Percentiles rank a stretch among this genome's conserved stretches.
Evolutionary conservation across 1,140 invertebrate species (phyloP).

Genomic region (Drosophila biarmipes): DNA sequence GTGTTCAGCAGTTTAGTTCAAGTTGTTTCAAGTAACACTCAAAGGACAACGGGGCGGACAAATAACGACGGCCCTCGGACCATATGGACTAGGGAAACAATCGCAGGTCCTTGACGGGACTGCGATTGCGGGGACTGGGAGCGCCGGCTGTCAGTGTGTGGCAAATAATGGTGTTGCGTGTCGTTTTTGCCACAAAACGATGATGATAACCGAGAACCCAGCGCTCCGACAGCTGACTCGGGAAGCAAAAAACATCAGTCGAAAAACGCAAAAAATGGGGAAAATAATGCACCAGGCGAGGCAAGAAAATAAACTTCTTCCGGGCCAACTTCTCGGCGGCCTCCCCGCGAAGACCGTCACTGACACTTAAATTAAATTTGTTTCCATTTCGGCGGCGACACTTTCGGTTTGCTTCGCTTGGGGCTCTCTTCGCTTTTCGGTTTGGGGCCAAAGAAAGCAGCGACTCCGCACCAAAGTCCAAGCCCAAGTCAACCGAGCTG

Average conservation of each 20-base stretch:
- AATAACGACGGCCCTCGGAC: constrained; percentile 32
- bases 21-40: constrained; percentile 71
- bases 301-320: constrained; percentile 44
- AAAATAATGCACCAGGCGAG: constrained; percentile 33
- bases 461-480: constrained; percentile 12
- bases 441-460: constrained; percentile 50
- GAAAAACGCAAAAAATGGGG: constrained; percentile 7
- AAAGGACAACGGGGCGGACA: constrained; percentile 47
- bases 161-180: constrained; percentile 80
- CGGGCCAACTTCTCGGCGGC: constrained; percentile 17
- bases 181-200: constrained; percentile 66
- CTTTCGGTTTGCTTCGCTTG: constrained; percentile 50
- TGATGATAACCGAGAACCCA: constrained; percentile 58
- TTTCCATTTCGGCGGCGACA: constrained; percentile 71
- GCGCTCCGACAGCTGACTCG: constrained; percentile 45
- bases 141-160: constrained; percentile 72
- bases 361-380: constrained; percentile 80
- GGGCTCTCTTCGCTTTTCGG: not conserved
- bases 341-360: constrained; percentile 64
- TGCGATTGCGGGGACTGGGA: constrained; percentile 49
- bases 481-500: constrained; percentile 31
- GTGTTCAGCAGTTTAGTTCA: constrained; percentile 70
- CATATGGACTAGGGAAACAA: constrained; percentile 47
- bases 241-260: constrained; percentile 8
- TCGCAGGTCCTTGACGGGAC: constrained; percentile 32